Evolutionary conservation across 2,888 invertebrate genomes (phyloP).

Genomic region (Sinotaia quadrata): DNA sequence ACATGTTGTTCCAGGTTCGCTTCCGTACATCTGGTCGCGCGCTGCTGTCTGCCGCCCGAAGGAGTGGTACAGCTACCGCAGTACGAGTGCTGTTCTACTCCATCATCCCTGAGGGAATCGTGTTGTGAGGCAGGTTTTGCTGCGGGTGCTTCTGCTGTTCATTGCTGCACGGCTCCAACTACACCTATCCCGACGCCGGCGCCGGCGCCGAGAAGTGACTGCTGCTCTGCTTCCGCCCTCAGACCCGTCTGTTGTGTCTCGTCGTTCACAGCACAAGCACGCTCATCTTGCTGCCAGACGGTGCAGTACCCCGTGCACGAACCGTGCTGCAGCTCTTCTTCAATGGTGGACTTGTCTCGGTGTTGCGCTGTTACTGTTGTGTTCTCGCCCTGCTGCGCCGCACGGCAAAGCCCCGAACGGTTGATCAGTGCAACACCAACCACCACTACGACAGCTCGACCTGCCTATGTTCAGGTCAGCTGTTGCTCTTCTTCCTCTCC

Average conservation of each 20-base stretch:
- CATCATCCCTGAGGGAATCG: neutral
- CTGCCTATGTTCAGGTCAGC: neutral
- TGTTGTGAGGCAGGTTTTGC: neutral
- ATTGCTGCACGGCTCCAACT: neutral
- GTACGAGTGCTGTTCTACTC: neutral
- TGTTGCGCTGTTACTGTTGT: neutral
- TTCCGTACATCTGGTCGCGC: neutral
- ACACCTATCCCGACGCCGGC: neutral
- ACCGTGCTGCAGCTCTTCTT: neutral
- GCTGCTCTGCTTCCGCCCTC: neutral
- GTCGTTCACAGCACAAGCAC: neutral
- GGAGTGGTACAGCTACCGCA: neutral
- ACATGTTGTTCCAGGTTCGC: neutral
- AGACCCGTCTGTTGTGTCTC: neutral
- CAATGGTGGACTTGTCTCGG: neutral
- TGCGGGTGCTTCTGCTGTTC: neutral
- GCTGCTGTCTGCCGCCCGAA: neutral
- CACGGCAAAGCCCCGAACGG: neutral
- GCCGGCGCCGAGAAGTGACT: neutral
- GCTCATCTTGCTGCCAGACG: neutral
- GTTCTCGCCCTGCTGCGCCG: neutral
- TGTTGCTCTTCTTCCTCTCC: neutral
- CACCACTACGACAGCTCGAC: neutral
- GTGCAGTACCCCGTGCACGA: neutral
- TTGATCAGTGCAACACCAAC: neutral